Evolutionary conservation across 2,113 vertebrate genomes (phyloP).

Genomic region (Paralichthys olivaceus): DNA sequence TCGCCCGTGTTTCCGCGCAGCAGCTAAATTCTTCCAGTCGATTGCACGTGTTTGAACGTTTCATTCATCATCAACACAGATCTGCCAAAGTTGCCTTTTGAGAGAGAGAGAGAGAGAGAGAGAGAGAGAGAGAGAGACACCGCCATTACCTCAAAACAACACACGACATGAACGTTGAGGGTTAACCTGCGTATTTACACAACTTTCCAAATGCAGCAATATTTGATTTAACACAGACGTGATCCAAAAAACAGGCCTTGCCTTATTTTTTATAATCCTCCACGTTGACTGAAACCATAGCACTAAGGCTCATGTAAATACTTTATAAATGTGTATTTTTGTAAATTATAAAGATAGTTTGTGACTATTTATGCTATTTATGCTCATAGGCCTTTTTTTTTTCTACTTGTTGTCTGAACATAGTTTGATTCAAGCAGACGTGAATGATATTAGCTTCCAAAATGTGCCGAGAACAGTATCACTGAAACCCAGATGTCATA

Average conservation of each 20-base stretch:
- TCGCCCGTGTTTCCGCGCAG: conserved; percentile 1
- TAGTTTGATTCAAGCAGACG: conserved; percentile 60
- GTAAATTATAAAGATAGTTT: conserved; percentile 78
- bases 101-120: not conserved
- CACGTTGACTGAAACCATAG: conserved; percentile 61
- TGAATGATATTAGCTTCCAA: conserved; percentile 41
- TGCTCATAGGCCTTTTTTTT: conserved; percentile 67
- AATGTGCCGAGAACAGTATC: conserved; percentile 47
- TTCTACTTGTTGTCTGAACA: conserved; percentile 58
- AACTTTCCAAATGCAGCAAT: conserved; percentile 44
- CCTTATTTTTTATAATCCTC: conserved; percentile 38
- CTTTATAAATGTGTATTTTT: conserved; percentile 74
- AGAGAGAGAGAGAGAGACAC: conserved; percentile 17
- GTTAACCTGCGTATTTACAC: not conserved
- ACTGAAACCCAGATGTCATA: conserved; percentile 50
- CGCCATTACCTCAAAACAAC: conserved; percentile 61
- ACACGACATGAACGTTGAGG: not conserved
- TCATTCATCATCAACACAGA: conserved; percentile 12
- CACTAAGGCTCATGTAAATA: conserved; percentile 57
- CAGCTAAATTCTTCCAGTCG: conserved; percentile 1
- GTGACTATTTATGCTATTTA: conserved; percentile 84
- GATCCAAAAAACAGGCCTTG: conserved; percentile 15
- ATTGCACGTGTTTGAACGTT: not conserved
- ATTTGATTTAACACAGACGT: not conserved
- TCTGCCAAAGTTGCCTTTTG: conserved; percentile 73